These are phyloP conservation scores for Sparidentex hasta DNA, from an alignment of 2,797 vertebrate species.

Conservation along the genomic window DNA sequence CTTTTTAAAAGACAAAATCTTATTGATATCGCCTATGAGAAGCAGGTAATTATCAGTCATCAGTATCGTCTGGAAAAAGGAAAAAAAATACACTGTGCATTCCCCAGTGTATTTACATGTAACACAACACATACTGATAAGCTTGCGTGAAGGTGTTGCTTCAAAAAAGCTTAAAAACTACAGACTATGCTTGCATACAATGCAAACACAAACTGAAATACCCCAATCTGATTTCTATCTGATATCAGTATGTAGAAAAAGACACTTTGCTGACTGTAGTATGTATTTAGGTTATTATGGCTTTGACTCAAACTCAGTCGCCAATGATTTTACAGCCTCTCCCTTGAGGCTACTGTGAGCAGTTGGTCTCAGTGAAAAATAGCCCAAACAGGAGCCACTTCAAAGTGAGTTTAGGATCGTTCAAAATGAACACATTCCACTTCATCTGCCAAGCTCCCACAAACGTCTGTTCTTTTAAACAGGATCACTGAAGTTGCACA, in stretches of 20 bases:
- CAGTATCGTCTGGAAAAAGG: too few relatives aligned
- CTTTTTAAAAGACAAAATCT: too few relatives aligned
- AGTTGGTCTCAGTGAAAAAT: constrained; percentile 57
- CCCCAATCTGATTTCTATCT: neutral
- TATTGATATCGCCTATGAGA: too few relatives aligned
- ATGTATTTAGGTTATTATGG: constrained; percentile 7
- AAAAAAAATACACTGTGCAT: neutral
- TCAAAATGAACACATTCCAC: constrained; percentile 56
- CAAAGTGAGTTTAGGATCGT: constrained; percentile 51
- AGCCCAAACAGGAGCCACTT: constrained; percentile 47
- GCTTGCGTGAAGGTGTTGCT: neutral
- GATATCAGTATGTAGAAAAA: neutral
- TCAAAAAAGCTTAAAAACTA: neutral
- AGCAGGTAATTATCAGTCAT: too few relatives aligned
- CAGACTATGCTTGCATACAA: neutral
- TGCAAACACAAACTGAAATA: neutral
- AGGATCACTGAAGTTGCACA: constrained; percentile 32
- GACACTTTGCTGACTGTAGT: neutral
- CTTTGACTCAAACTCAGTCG: constrained; percentile 38
- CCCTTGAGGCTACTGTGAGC: constrained; percentile 37
- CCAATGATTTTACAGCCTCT: constrained; percentile 35
- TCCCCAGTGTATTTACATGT: neutral
- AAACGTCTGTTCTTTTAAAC: constrained; percentile 29
- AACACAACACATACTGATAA: neutral
- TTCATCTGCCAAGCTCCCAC: constrained; percentile 46